These are phyloP conservation scores for Dicrostonyx torquatus DNA, from an alignment of 2,797 vertebrate species.

Conservation along the genomic window DNA sequence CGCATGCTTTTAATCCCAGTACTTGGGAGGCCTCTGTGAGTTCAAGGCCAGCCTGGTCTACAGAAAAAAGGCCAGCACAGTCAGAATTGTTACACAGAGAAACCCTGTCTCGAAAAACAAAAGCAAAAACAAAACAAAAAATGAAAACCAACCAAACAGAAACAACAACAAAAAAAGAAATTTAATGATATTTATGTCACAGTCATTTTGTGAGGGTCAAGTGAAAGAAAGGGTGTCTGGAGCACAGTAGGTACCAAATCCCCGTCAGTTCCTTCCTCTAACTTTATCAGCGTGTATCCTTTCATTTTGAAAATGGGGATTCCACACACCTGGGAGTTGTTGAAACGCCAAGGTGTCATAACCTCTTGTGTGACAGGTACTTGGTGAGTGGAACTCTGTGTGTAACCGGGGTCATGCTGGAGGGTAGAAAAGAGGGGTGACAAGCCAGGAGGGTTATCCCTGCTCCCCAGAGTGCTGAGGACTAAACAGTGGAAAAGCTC, in stretches of 20 bases:
- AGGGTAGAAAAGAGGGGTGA: too few species aligned
- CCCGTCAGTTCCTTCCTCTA: background rate
- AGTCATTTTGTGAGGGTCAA: background rate
- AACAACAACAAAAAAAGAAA: background rate
- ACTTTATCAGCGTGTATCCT: background rate
- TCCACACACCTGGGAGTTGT: background rate
- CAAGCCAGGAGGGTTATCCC: too few species aligned
- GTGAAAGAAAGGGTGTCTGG: background rate
- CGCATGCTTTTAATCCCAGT: background rate
- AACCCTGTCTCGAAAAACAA: background rate
- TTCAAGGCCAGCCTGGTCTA: background rate
- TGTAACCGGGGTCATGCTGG: background rate
- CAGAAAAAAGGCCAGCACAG: background rate
- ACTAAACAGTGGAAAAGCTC: background rate
- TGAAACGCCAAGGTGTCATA: background rate
- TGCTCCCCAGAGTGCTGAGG: background rate
- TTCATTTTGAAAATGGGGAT: background rate
- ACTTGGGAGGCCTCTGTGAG: background rate
- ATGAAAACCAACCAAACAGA: too few species aligned
- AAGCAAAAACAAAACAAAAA: background rate
- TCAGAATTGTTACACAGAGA: background rate
- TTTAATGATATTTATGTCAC: background rate
- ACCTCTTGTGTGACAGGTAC: background rate
- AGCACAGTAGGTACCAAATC: background rate
- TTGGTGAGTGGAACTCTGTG: background rate